These are phyloP conservation scores for Opisthocomus hoazin DNA, from an alignment of 2,113 vertebrate species.

Conservation along the genomic window DNA sequence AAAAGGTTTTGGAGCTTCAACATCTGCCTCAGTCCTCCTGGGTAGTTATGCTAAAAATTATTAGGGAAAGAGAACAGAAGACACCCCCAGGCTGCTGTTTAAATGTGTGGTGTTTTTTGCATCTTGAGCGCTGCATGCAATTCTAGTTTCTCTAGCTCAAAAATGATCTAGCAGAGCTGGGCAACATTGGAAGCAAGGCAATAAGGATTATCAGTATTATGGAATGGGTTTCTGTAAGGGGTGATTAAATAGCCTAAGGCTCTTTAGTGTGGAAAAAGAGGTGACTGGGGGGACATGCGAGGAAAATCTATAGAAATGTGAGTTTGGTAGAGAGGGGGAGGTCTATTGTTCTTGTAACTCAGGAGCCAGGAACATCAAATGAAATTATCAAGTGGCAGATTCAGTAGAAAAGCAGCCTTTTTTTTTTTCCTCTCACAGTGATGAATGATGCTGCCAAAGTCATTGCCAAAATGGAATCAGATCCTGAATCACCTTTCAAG, in stretches of 20 bases:
- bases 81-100: background rate
- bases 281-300: accelerated
- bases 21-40: background rate
- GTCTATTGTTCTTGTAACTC: background rate
- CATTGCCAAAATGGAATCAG: background rate
- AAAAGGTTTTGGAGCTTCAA: background rate
- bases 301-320: background rate
- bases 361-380: background rate
- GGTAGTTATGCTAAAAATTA: slow-evolving; percentile 39
- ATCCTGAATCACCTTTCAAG: background rate
- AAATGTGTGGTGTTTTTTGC: slow-evolving; percentile 1
- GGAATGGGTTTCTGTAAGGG: background rate
- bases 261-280: background rate
- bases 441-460: background rate
- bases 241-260: background rate
- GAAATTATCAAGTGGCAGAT: background rate
- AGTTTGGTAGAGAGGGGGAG: background rate
- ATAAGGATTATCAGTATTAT: background rate
- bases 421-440: no score
- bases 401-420: accelerated
- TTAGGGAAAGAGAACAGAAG: slow-evolving; percentile 22
- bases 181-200: background rate
- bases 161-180: background rate
- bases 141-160: slow-evolving; percentile 5
- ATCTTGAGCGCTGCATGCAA: background rate